Percentiles rank a stretch among this genome's conserved stretches.
Evolutionary conservation across 2,113 vertebrate genomes (phyloP).

Genomic region (Silurus glanis): DNA sequence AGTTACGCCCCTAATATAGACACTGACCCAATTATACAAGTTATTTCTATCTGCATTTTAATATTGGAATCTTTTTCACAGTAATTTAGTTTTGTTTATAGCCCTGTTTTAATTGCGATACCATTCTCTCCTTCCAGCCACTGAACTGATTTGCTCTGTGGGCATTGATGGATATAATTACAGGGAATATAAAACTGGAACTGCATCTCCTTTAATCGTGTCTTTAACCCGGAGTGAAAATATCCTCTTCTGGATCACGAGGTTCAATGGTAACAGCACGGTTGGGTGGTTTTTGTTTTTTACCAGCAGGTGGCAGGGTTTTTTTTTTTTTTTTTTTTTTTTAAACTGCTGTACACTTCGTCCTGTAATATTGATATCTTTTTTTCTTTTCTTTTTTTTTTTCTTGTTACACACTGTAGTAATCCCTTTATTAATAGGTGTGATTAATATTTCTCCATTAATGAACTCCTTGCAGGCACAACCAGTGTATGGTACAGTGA

Average conservation of each 20-base stretch:
- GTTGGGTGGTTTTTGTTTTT: background rate
- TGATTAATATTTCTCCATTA: slow-evolving; percentile 14
- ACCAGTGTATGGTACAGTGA: slow-evolving; percentile 82
- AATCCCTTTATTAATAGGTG: background rate
- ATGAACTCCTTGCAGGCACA: slow-evolving; percentile 62
- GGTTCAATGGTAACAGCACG: slow-evolving; percentile 67
- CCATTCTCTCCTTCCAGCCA: slow-evolving; percentile 63
- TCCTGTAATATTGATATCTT: background rate
- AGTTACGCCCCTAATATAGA: too few relatives aligned
- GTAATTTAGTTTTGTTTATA: background rate
- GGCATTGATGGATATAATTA: slow-evolving; percentile 78
- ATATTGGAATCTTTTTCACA: background rate
- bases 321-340: too few relatives aligned
- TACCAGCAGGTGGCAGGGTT: slow-evolving; percentile 34
- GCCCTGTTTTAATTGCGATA: background rate
- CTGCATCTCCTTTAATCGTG: slow-evolving; percentile 68
- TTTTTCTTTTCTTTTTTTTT: background rate
- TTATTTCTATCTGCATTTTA: background rate
- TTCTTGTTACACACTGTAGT: background rate
- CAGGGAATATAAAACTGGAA: slow-evolving; percentile 70
- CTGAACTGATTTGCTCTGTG: slow-evolving; percentile 77
- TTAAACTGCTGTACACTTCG: background rate
- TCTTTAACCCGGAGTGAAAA: slow-evolving; percentile 76
- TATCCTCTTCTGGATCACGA: slow-evolving; percentile 81
- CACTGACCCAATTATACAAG: too few relatives aligned